phyloP scores from a whole-genome alignment of 2,113 vertebrate genomes.

The Anoura caudifer region DNA sequence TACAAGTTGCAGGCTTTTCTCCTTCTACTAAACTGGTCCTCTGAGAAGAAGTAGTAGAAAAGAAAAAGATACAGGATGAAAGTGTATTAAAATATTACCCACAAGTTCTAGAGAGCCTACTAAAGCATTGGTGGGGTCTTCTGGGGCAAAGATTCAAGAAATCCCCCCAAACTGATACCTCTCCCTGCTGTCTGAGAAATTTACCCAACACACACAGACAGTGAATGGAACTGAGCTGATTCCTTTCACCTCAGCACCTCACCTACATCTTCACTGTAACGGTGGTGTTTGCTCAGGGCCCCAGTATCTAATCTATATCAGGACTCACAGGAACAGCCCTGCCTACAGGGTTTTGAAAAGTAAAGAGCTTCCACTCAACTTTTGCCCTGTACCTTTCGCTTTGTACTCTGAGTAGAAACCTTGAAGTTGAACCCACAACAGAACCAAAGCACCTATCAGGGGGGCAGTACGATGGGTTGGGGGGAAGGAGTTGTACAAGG shows the following conservation, averaged over 20 bases:
- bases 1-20: too few relatives aligned
- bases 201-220: not conserved
- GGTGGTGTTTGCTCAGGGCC: not conserved
- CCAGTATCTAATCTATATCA: not conserved
- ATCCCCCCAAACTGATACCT: not conserved
- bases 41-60: too few relatives aligned
- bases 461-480: too few relatives aligned
- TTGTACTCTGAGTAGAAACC: not conserved
- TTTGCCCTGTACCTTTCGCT: not conserved
- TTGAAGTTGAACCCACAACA: too few relatives aligned
- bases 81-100: too few relatives aligned
- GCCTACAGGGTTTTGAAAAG: not conserved
- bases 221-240: accelerated
- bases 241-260: not conserved
- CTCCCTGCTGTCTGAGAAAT: too few relatives aligned
- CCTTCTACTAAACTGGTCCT: too few relatives aligned
- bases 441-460: not conserved
- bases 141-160: not conserved
- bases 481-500: too few relatives aligned
- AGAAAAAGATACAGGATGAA: too few relatives aligned
- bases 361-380: not conserved
- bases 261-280: not conserved
- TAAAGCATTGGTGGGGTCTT: too few relatives aligned
- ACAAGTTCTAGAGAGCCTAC: too few relatives aligned
- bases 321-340: not conserved